These are phyloP conservation scores for Ephestia elutella DNA, from an alignment of 1,140 invertebrate genomes.

Conservation along the genomic window DNA sequence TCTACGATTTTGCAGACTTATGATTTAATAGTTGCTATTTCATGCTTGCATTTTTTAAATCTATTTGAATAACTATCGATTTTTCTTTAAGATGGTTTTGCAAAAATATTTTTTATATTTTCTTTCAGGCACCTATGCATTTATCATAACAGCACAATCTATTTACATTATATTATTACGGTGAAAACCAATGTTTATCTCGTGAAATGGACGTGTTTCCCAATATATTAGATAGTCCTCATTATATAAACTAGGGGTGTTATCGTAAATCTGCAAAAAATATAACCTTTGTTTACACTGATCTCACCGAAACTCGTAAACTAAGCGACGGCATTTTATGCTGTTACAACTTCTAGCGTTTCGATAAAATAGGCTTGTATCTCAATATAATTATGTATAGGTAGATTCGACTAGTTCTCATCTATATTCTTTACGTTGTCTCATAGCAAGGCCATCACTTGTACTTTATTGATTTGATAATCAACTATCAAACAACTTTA, in stretches of 20 bases:
- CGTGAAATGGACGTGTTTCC: constrained; percentile 57
- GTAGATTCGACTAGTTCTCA: constrained; percentile 32
- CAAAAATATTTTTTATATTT: constrained; percentile 59
- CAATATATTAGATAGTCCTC: constrained; percentile 38
- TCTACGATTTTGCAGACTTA: constrained; percentile 10
- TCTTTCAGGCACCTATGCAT: constrained; percentile 60
- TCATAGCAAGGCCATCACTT: constrained; percentile 60
- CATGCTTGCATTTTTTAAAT: constrained; percentile 7
- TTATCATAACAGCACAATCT: constrained; percentile 39
- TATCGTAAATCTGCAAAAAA: constrained; percentile 69
- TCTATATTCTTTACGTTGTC: constrained; percentile 30
- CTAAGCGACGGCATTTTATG: constrained; percentile 54
- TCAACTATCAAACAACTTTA: constrained; percentile 25
- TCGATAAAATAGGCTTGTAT: constrained; percentile 44
- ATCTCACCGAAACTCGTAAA: constrained; percentile 47
- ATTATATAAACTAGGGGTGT: constrained; percentile 41
- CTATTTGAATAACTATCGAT: constrained; percentile 14
- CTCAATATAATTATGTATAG: constrained; percentile 29
- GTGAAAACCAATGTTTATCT: constrained; percentile 40
- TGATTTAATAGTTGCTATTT: constrained; percentile 9
- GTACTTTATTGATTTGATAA: constrained; percentile 57
- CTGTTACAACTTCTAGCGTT: constrained; percentile 52
- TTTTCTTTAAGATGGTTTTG: constrained; percentile 37
- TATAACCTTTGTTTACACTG: constrained; percentile 59
- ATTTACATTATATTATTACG: constrained; percentile 38